Percentiles rank a stretch among this genome's conserved stretches.
Conservation (phyloP, 1,140 invertebrate genomes). For the Ostrea denselamellosa region DNA sequence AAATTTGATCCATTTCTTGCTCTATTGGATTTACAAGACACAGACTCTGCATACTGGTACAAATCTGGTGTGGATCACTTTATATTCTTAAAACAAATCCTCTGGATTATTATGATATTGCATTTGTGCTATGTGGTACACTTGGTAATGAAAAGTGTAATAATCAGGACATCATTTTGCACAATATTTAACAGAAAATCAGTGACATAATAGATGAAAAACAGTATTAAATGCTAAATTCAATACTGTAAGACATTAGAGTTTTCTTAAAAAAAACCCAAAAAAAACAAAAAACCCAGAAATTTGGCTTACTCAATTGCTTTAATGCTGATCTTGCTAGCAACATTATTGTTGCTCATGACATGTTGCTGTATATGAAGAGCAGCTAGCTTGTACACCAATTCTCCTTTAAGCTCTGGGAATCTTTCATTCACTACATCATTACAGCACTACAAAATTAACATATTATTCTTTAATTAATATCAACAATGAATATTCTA, state of each 20-base stretch:
- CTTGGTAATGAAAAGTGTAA: too few relatives aligned
- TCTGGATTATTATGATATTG: too few relatives aligned
- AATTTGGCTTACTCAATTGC: conserved; percentile 88
- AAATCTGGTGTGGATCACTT: conserved; percentile 46
- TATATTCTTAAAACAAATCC: too few relatives aligned
- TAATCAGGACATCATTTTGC: too few relatives aligned
- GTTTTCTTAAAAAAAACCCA: neutral
- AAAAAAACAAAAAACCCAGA: too few relatives aligned
- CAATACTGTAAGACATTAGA: neutral
- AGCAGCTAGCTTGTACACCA: conserved; percentile 90
- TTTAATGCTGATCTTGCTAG: conserved; percentile 89
- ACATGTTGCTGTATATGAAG: conserved; percentile 94
- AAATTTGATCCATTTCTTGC: conserved; percentile 50
- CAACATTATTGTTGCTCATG: conserved; percentile 86
- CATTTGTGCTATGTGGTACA: too few relatives aligned
- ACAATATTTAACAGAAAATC: too few relatives aligned
- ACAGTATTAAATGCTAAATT: too few relatives aligned
- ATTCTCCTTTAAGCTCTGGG: conserved; percentile 92
- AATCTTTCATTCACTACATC: conserved; percentile 95
- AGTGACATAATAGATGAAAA: too few relatives aligned
- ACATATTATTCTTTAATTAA: neutral
- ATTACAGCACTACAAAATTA: conserved; percentile 88
- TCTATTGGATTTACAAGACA: conserved; percentile 59
- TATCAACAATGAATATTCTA: neutral
- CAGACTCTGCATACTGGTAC: conserved; percentile 47